Base-by-base conservation (phyloP, 2,888 invertebrate genomes). In the Melieria crassipennis region DNA sequence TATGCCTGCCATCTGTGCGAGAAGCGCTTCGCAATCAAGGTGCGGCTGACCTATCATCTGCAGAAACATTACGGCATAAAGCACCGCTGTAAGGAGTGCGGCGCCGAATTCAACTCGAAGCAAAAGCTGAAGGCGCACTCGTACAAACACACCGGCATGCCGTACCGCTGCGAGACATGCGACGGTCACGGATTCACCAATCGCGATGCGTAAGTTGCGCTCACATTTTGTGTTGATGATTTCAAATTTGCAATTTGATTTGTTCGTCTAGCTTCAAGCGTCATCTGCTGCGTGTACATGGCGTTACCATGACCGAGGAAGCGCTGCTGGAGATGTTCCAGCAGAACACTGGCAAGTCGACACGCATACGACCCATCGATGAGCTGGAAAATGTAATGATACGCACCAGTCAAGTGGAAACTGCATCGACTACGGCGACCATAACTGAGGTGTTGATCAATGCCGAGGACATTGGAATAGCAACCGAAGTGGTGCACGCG, bases 111-210 rank as follows among this genome's bases (percentile, higher is more conserved):
- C 55, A 79, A 78, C 71, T 79, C 79, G 7, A 79, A 75, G 60
- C 76, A 78, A 5, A 80, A 78, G 66, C 68, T 80, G 42, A 78
- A 79, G 16, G 70, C 77, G 6, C 80, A 81, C 56, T 76, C 75
- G 60, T 81, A 77, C 43, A 79, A 80, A 58, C 81, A 81, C 65
- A 80, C 78, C 0, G 81, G 81, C 3, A 80, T 80, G 79, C 80
- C 81, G 0, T 80, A 79, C 66, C 76, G 76, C 11, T 79, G 79
- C 64, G 73, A 77, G 16, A 62, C 71, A 57, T 79, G 79, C 57
- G 75, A 77, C 61, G 75, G 77, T 56, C 76, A 77, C 64, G 79
- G 79, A 4, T 79, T 79, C 69, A 71, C 78, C 10, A 77, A 75
- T 57, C 75, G 79, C 0, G 75, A 75, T 66, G 75, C 75, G 79